Evolutionary conservation across 2,113 vertebrate genomes (phyloP), one percentile per base, ranked within the genome.

Genomic region (Cyanoliseus patagonus): DNA sequence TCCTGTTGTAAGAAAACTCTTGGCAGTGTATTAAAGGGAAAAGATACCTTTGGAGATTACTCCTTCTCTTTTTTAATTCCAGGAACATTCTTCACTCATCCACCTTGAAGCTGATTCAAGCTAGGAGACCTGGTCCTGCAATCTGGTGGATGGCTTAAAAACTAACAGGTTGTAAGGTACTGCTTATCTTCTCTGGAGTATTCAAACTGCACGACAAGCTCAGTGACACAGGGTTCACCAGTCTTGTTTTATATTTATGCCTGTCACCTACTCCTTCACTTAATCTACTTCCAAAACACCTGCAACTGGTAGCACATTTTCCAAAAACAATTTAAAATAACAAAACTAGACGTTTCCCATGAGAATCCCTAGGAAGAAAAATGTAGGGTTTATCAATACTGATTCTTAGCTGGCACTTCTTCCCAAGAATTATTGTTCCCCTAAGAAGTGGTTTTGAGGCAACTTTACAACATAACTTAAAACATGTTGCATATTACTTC

Each of bases 21-120:
- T 96, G 94, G 92, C 95, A 94, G 13, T 23, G 6, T n/a, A 88
- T 92, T 88, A 95, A 94, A 92, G 64, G 16, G 24, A 83, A 93
- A 86, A 80, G 17, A 75, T 35, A 90, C 25, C 83, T 93, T 74
- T 90, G n/a, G 90, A 95, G 66, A 42, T 19, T n/a, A 14, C 5
- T n/a, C 14, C 22, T 10, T 6, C 30, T 25, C 25, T 59, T 13
- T 72, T 80, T 78, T 78, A 88, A 46, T 61, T 18, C 47, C 63
- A 69, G 51, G 49, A 93, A 67, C n/a, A 22, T 39, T 80, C 42
- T 78, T 89, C 30, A 37, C 15, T 67, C 67, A 80, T 85, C 37
- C 44, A 51, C 52, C 74, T 79, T 92, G 69, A 89, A 91, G 74
- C 10, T 91, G 33, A 82, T 84, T 86, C 86, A 86, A 95, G 47